Percentiles rank a stretch among this genome's conserved stretches.
phyloP scores from a whole-genome alignment of 2,113 vertebrate species.

The Gasterosteus aculeatus region DNA sequence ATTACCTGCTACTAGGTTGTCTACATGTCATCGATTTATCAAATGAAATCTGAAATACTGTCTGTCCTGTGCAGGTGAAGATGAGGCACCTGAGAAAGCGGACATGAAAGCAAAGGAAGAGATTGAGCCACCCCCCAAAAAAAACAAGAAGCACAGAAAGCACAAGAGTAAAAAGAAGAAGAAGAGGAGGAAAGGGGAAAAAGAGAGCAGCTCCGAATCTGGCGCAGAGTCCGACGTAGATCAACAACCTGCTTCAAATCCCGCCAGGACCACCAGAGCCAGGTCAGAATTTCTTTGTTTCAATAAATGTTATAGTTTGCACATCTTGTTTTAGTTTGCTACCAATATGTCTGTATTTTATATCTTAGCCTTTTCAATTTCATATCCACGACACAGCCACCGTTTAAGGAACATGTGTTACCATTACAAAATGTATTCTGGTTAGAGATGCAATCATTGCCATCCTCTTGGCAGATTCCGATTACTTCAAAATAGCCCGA shows the following conservation, averaged over 20 bases:
- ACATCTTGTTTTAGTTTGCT: neutral
- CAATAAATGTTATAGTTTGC: neutral
- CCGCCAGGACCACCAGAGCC: slow-evolving; percentile 78
- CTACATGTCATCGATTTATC: neutral
- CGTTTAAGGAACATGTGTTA: neutral
- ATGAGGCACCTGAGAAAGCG: slow-evolving; percentile 76
- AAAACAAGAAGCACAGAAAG: slow-evolving; percentile 96
- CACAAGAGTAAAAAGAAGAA: slow-evolving; percentile 99
- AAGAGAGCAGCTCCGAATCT: slow-evolving; percentile 86
- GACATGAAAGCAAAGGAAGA: slow-evolving; percentile 81
- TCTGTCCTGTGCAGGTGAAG: slow-evolving; percentile 63
- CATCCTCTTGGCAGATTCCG: neutral
- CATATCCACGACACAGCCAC: neutral
- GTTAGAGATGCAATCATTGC: neutral
- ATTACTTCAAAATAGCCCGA: neutral
- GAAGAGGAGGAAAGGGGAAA: slow-evolving; percentile 93
- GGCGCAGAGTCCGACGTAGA: slow-evolving; percentile 83
- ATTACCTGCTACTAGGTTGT: neutral
- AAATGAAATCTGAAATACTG: slow-evolving; percentile 26
- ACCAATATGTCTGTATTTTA: neutral
- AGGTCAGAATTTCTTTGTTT: slow-evolving; percentile 61
- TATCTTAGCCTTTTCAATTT: neutral
- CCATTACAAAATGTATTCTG: neutral
- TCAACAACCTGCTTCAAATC: slow-evolving; percentile 57
- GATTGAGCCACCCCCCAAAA: slow-evolving; percentile 88